Evolutionary conservation across 2,797 vertebrate species (phyloP).

Genomic region (Paramormyrops hopkinsi): DNA sequence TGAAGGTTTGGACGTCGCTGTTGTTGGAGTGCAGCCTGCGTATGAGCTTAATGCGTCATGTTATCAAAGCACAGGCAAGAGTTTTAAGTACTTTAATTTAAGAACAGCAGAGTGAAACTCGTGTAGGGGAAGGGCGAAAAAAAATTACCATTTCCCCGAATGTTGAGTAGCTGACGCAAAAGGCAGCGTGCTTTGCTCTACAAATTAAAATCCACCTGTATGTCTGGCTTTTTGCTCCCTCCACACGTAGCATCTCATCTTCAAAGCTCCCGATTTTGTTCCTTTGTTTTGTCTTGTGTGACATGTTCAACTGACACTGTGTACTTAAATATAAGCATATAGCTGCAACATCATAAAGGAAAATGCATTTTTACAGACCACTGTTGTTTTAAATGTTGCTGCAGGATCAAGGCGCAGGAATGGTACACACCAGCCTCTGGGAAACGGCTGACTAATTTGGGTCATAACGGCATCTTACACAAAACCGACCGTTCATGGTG

Average conservation of each 20-base stretch:
- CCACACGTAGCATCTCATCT: neutral
- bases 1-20: neutral
- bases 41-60: neutral
- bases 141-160: neutral
- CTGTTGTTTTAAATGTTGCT: neutral
- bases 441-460: neutral
- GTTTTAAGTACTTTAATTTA: conserved; percentile 8
- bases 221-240: neutral
- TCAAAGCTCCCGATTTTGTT: conserved; percentile 2
- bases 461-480: neutral
- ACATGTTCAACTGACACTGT: neutral
- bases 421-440: neutral
- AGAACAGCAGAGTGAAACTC: neutral
- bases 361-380: neutral
- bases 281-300: neutral
- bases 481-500: neutral
- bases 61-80: neutral
- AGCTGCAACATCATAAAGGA: neutral
- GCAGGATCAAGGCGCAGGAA: neutral
- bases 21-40: neutral
- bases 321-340: neutral
- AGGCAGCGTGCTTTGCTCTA: neutral
- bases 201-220: neutral
- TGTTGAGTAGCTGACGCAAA: neutral
- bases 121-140: neutral